These are phyloP conservation scores for Tenthredo mesomela DNA, from an alignment of 2,888 invertebrate genomes.

Conservation along the genomic window DNA sequence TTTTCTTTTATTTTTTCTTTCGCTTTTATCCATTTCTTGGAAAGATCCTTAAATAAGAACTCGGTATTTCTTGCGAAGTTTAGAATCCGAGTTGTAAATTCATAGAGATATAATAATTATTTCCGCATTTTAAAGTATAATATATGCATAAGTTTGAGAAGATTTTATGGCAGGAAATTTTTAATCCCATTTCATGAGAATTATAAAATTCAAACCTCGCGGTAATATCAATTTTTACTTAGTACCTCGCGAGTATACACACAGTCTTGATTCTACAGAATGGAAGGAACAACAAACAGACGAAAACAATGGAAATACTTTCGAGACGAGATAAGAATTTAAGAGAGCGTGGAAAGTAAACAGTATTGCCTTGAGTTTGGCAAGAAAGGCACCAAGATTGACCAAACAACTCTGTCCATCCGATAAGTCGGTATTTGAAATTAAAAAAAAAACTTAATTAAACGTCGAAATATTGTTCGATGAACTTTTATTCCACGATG, in stretches of 20 bases:
- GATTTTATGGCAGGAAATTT: neutral
- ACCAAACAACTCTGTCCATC: neutral
- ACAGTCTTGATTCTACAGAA: neutral
- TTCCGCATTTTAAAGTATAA: neutral
- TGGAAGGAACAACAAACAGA: slow-evolving; percentile 8
- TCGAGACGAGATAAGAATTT: neutral
- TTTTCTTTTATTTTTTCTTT: neutral
- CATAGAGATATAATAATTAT: neutral
- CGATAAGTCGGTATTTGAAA: neutral
- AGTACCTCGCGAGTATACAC: neutral
- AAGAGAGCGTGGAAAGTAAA: neutral
- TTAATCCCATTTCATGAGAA: neutral
- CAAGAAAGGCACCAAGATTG: neutral
- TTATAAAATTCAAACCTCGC: neutral
- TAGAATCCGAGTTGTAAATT: neutral
- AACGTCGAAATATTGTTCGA: neutral
- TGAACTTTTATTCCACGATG: neutral
- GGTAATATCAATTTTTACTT: neutral
- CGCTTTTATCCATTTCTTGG: neutral
- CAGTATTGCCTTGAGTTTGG: neutral
- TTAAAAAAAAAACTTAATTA: slow-evolving; percentile 7
- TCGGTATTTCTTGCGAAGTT: neutral
- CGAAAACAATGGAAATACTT: neutral
- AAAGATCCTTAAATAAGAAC: neutral
- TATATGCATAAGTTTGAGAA: neutral